Evolutionary conservation across 2,888 invertebrate genomes (phyloP).

Genomic region (Andrena hattorfiana): DNA sequence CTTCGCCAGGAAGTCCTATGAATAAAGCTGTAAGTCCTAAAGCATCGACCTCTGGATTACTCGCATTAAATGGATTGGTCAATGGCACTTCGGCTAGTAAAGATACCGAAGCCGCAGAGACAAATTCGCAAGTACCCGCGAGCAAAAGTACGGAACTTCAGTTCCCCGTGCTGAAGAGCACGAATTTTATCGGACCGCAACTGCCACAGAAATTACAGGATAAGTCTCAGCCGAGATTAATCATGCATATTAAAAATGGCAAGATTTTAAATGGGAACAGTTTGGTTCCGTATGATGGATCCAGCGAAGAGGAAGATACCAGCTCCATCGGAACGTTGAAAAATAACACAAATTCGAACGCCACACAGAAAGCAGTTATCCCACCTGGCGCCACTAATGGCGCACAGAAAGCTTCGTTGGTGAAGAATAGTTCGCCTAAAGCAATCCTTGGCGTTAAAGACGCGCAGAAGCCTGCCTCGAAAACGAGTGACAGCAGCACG

Average conservation of each 20-base stretch:
- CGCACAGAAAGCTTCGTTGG: constrained; percentile 43
- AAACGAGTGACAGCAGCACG: constrained; percentile 43
- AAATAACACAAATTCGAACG: constrained; percentile 49
- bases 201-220: constrained; percentile 77
- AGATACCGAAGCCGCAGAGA: constrained; percentile 50
- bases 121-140: constrained; percentile 68
- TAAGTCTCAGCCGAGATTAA: constrained; percentile 75
- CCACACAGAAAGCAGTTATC: constrained; percentile 36
- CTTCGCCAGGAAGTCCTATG: constrained; percentile 52
- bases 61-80: constrained; percentile 59
- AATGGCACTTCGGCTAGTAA: constrained; percentile 50
- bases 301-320: constrained; percentile 81
- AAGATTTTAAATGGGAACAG: constrained; percentile 79
- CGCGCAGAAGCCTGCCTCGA: constrained; percentile 55
- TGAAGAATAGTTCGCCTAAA: constrained; percentile 55
- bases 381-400: constrained; percentile 47
- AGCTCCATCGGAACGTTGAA: constrained; percentile 25
- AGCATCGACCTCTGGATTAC: constrained; percentile 68
- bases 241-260: constrained; percentile 79
- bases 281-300: constrained; percentile 83
- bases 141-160: constrained; percentile 57
- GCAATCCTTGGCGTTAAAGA: constrained; percentile 60
- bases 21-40: constrained; percentile 74
- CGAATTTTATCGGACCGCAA: constrained; percentile 80
- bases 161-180: constrained; percentile 65